Conservation (phyloP, 2,797 vertebrate species). For the Eulemur rubriventer region DNA sequence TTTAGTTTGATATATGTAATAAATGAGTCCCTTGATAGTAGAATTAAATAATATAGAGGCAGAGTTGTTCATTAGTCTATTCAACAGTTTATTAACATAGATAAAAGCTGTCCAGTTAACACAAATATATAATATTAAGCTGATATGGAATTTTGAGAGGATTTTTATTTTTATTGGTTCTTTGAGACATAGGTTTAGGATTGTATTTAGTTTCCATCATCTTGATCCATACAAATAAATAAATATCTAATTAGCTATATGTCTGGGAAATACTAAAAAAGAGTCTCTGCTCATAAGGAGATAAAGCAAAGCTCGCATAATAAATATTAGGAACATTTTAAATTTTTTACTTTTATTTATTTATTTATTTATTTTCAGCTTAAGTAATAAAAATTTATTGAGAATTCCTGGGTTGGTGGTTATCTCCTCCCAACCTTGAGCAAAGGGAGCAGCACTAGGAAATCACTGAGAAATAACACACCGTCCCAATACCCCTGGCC, state of each 20-base stretch:
- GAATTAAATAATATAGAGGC: not conserved
- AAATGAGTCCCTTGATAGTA: not conserved
- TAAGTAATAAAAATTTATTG: conserved; percentile 81
- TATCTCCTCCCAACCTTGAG: conserved; percentile 5
- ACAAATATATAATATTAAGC: not conserved
- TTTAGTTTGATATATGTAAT: not conserved
- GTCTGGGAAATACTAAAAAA: not conserved
- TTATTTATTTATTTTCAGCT: not conserved
- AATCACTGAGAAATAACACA: conserved; percentile 67
- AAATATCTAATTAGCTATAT: not conserved
- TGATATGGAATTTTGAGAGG: not conserved
- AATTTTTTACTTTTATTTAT: too few species aligned
- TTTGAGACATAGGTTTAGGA: not conserved
- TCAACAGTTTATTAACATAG: not conserved
- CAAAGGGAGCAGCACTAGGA: conserved; percentile 36
- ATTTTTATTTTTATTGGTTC: not conserved
- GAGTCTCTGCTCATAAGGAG: not conserved
- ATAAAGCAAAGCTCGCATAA: not conserved
- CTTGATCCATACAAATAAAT: not conserved
- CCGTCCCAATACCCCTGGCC: not conserved
- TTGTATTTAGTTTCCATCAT: not conserved
- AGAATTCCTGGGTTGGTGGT: conserved; percentile 63
- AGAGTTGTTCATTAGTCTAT: not conserved
- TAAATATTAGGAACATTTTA: not conserved
- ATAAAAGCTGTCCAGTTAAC: not conserved